phyloP scores from a whole-genome alignment of 1,140 invertebrate species.

The Phortica variegata region DNA sequence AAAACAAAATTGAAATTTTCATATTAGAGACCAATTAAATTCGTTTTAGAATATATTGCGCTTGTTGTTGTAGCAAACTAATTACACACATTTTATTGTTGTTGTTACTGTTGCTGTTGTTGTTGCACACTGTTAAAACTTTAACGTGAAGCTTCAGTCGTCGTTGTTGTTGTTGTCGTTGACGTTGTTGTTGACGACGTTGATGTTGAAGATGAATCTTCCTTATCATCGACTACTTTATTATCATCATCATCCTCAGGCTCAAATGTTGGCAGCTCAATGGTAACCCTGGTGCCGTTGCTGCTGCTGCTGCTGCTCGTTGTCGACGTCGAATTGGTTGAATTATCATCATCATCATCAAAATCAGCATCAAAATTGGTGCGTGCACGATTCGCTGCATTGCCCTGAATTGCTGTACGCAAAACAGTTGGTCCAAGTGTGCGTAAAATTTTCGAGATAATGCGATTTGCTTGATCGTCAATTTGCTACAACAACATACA shows the following conservation, averaged over 20 bases:
- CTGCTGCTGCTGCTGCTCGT: slow-evolving; percentile 33
- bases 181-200: slow-evolving; percentile 8
- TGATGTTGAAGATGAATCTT: too few relatives aligned
- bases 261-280: slow-evolving; percentile 60
- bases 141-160: slow-evolving; percentile 28
- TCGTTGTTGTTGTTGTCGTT: slow-evolving; percentile 8
- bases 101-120: slow-evolving; percentile 20
- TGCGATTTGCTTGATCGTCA: slow-evolving; percentile 73
- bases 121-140: slow-evolving; percentile 44
- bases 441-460: slow-evolving; percentile 68
- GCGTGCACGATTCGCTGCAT: slow-evolving; percentile 42
- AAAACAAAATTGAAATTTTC: slow-evolving; percentile 13
- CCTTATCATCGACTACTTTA: slow-evolving; percentile 27
- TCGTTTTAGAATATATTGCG: too few relatives aligned
- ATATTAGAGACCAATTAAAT: slow-evolving; percentile 4
- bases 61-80: too few relatives aligned
- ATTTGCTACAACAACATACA: slow-evolving; percentile 66
- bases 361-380: slow-evolving; percentile 53
- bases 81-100: not conserved
- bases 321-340: slow-evolving; percentile 9
- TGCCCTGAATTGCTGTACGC: slow-evolving; percentile 56
- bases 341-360: slow-evolving; percentile 42
- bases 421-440: slow-evolving; percentile 68
- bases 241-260: slow-evolving; percentile 56
- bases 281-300: slow-evolving; percentile 49